A percentile compares a stretch with the other conserved stretches of the same genome.
These are phyloP conservation scores for Zenarchopterus dispar DNA, from an alignment of 2,797 vertebrate species.

Conservation along the genomic window DNA sequence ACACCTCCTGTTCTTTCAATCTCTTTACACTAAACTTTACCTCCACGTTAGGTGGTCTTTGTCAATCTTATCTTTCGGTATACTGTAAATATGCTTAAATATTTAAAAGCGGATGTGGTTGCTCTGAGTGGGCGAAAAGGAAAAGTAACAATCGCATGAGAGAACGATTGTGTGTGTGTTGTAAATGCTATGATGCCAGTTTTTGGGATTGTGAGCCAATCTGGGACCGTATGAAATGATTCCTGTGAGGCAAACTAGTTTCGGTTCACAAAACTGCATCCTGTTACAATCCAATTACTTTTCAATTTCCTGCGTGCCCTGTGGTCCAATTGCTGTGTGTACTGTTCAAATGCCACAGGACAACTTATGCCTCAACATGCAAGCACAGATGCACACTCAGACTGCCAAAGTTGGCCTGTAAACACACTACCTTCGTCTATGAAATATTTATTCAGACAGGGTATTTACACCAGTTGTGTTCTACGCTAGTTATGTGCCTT, in stretches of 20 bases:
- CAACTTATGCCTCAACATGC: conserved; percentile 39
- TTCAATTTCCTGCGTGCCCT: conserved; percentile 77
- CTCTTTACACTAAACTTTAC: too few species aligned
- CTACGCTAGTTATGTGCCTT: conserved; percentile 69
- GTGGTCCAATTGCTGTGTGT: conserved; percentile 59
- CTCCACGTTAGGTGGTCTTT: too few species aligned
- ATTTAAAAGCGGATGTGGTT: conserved; percentile 7
- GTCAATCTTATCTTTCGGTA: too few species aligned
- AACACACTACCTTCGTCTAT: conserved; percentile 48
- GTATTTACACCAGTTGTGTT: conserved; percentile 67
- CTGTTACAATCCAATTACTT: conserved; percentile 81
- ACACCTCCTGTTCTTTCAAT: too few species aligned
- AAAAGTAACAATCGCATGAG: conserved; percentile 31
- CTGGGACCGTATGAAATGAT: conserved; percentile 57
- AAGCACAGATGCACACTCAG: conserved; percentile 28
- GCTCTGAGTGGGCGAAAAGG: conserved; percentile 19
- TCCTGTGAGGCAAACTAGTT: conserved; percentile 69
- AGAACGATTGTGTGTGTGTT: background rate
- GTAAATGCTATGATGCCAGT: conserved; percentile 19
- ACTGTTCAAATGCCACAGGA: conserved; percentile 63
- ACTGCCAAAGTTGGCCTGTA: conserved; percentile 32
- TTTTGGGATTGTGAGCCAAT: conserved; percentile 47
- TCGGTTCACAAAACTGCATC: conserved; percentile 76
- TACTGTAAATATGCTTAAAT: too few species aligned
- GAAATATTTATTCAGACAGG: conserved; percentile 64